Conservation (phyloP, 2,113 vertebrate species). For the Epinephelus fuscoguttatus region DNA sequence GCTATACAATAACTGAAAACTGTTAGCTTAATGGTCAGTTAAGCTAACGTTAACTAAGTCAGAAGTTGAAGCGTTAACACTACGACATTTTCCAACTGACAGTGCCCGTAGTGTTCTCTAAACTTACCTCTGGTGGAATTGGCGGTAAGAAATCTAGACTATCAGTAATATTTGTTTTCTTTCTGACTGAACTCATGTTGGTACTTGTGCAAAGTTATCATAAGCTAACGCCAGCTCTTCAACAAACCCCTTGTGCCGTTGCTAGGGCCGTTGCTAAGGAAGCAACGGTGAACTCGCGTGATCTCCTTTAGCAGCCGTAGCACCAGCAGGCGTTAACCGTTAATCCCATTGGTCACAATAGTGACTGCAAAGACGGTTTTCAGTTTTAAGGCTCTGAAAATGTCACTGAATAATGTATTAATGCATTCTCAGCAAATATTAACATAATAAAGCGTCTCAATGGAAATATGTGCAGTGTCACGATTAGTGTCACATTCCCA, state of each 20-base stretch:
- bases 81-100: neutral
- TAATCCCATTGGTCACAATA: too few species aligned
- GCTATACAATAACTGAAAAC: neutral
- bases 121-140: slow-evolving; percentile 27
- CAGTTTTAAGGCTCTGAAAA: too few species aligned
- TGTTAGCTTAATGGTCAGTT: neutral
- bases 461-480: too few species aligned
- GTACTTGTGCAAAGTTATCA: neutral
- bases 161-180: neutral
- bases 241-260: slow-evolving; percentile 22
- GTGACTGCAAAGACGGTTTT: too few species aligned
- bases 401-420: too few species aligned
- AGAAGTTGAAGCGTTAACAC: neutral
- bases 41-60: neutral
- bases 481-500: too few species aligned
- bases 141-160: rapidly evolving
- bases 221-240: neutral
- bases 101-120: neutral
- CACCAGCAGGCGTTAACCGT: too few species aligned
- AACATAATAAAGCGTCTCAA: too few species aligned
- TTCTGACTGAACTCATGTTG: slow-evolving; percentile 28
- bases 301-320: neutral
- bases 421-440: too few species aligned
- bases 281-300: slow-evolving; percentile 9
- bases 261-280: slow-evolving; percentile 61